Base-by-base conservation (phyloP, 2,113 vertebrate species). In the Pica pica region DNA sequence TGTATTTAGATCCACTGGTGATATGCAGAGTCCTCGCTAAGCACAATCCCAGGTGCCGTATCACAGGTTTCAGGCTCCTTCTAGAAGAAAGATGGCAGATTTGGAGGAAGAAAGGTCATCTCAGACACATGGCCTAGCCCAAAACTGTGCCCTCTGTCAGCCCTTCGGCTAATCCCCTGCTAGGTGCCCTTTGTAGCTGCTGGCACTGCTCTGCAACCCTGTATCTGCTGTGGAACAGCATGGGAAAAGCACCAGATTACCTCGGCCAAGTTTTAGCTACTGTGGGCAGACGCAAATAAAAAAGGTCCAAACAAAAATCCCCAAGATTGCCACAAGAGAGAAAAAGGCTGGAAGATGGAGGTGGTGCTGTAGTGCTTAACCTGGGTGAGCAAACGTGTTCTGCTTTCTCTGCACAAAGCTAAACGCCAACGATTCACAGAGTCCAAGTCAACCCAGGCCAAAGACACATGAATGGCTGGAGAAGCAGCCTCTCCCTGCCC, bases 11-110 rank as follows among this genome's bases (percentile, higher is more conserved):
- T 9, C n/a, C 84, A 16, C 33, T 10, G 57, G 13, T 44, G 28
- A 46, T 3, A 13, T 0, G 3, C 30, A 18, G 24, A 83, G 56
- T 31, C 60, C 70, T 70, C 0, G 0, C 10, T 42, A 37, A 74
- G 63, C 49, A 59, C 15, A 37, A 17, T 4, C 2, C 39, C n/a
- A 37, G 23, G 39, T 37, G 57, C 42, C 0, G 0, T 5, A 39
- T 14, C 52, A 59, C 13, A 64, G 9, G 3, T 31, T 49, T 67
- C 50, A 33, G 35, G 49, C 41, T 59, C 16, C 24, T 55, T 52
- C 21, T 35, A 35, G 46, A 76, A 78, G 24, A 24, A 65, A 46
- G 6, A 42, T 0, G 0, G 30, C 5, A 42, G 57, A 53, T 68
- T 6, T 33, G 57, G 61, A 85, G 30, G 63, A 70, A 37, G 39